These are phyloP conservation scores for Patagioenas fasciata DNA, from an alignment of 2,113 vertebrate species.

Conservation along the genomic window DNA sequence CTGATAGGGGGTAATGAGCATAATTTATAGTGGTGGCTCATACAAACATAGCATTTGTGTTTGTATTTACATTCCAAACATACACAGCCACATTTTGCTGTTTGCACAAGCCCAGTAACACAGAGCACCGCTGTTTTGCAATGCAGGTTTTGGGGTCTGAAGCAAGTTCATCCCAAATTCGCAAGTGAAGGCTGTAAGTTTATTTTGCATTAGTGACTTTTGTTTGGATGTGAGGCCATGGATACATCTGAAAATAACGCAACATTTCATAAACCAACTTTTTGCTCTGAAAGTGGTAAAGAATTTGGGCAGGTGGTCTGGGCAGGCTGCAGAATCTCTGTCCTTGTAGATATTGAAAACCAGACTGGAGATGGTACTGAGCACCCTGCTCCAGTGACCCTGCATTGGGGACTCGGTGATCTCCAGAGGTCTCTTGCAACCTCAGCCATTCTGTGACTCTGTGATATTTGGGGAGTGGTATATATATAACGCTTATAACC, in stretches of 20 bases:
- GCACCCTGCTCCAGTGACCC: neutral
- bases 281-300: neutral
- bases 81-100: neutral
- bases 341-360: neutral
- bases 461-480: neutral
- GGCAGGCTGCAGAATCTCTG: neutral
- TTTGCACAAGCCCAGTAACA: neutral
- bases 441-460: neutral
- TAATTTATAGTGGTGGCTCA: neutral
- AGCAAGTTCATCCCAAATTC: neutral
- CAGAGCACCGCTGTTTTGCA: rapidly evolving
- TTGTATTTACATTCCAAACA: neutral
- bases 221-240: neutral
- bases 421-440: neutral
- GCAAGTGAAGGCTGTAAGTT: neutral
- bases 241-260: neutral
- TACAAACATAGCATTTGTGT: neutral
- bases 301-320: neutral
- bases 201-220: neutral
- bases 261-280: neutral
- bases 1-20: neutral
- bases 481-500: neutral
- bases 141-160: neutral
- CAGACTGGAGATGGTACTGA: neutral
- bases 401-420: neutral